Conservation (phyloP, 2,113 vertebrate species). For the Ochotona curzoniae region DNA sequence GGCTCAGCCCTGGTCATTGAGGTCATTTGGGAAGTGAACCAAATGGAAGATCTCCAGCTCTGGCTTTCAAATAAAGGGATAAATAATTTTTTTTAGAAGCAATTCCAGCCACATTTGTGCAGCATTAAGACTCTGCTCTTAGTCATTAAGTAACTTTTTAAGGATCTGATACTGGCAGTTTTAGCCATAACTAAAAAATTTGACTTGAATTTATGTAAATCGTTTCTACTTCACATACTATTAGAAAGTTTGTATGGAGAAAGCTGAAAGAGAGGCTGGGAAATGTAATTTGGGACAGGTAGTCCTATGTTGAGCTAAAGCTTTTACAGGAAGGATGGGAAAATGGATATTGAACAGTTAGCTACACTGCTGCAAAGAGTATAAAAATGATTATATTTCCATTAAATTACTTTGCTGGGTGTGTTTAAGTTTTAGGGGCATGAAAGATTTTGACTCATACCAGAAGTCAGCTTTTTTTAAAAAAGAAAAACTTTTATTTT, state of each 20-base stretch:
- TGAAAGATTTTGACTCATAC: not conserved
- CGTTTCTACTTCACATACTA: not conserved
- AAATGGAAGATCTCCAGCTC: too few species aligned
- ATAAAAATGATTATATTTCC: not conserved
- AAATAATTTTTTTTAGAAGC: too few species aligned
- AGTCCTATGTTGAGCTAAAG: not conserved
- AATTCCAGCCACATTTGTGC: too few species aligned
- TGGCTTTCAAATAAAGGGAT: too few species aligned
- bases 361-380: not conserved
- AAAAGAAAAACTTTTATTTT: too few species aligned
- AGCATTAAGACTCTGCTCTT: not conserved
- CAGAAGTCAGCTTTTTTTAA: not conserved
- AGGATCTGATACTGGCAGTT: not conserved
- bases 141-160: not conserved
- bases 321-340: not conserved
- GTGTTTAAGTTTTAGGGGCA: not conserved
- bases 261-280: not conserved
- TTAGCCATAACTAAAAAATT: not conserved
- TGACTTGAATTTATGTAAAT: not conserved
- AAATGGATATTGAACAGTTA: not conserved
- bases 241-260: not conserved
- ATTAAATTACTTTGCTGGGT: not conserved
- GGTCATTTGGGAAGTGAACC: too few species aligned
- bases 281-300: not conserved
- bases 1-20: too few species aligned